phyloP scores from a whole-genome alignment of 2,888 invertebrate genomes.

The Cosmorhoe ocellata region DNA sequence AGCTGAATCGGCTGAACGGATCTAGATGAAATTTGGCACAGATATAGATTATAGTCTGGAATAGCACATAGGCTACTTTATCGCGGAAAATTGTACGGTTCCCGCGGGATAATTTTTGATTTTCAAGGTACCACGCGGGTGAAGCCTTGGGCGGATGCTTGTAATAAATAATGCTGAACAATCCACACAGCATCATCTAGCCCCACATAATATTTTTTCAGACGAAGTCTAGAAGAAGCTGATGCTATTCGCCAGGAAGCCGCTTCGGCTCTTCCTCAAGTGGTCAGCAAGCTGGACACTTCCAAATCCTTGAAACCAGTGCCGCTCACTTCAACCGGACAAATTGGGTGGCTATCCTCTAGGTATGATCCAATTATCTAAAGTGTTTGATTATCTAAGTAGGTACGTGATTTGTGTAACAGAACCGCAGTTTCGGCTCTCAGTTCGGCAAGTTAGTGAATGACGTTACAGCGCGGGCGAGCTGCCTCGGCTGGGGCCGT shows the following conservation, averaged over 20 bases:
- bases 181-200: too few relatives aligned
- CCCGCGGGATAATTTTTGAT: too few relatives aligned
- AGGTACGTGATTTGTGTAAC: conserved; percentile 2
- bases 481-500: not conserved
- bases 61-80: too few relatives aligned
- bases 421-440: conserved; percentile 3
- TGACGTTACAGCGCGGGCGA: conserved; percentile 3
- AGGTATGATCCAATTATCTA: conserved; percentile 49
- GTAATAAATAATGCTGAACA: too few relatives aligned
- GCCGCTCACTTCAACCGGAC: conserved; percentile 63
- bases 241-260: conserved; percentile 52
- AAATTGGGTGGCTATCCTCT: conserved; percentile 67
- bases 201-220: conserved; percentile 32
- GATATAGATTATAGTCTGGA: too few relatives aligned
- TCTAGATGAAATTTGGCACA: too few relatives aligned
- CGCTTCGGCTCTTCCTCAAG: conserved; percentile 47
- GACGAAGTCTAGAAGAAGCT: conserved; percentile 49
- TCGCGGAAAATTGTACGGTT: too few relatives aligned
- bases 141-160: too few relatives aligned
- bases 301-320: conserved; percentile 66
- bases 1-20: too few relatives aligned
- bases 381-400: too few relatives aligned
- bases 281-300: conserved; percentile 40
- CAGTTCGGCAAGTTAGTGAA: conserved; percentile 8
- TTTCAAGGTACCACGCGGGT: too few relatives aligned